Percentiles rank a stretch among this genome's conserved stretches.
Conservation (phyloP, 1,140 invertebrate genomes). For the Drosophila auraria region DNA sequence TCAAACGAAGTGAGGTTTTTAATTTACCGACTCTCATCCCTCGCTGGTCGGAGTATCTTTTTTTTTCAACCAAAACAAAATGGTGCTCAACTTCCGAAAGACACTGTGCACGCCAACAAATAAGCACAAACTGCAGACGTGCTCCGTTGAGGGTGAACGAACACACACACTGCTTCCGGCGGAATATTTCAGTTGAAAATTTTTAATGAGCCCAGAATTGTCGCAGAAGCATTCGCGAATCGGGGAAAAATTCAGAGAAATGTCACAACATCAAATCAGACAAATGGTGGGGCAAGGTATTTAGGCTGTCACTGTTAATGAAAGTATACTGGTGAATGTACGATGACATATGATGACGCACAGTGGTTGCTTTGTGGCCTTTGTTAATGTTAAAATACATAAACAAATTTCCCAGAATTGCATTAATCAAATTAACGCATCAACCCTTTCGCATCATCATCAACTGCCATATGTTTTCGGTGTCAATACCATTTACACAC, state of each 20-base stretch:
- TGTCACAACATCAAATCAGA: conserved; percentile 25
- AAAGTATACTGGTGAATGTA: conserved; percentile 26
- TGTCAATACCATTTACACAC: conserved; percentile 54
- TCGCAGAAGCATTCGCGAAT: conserved; percentile 32
- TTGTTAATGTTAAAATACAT: conserved; percentile 3
- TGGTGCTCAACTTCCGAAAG: conserved; percentile 14
- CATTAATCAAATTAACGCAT: conserved; percentile 29
- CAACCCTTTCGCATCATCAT: background rate
- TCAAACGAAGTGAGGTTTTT: background rate
- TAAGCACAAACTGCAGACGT: conserved; percentile 38
- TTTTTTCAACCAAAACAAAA: conserved; percentile 12
- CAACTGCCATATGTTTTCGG: conserved; percentile 23
- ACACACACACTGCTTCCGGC: conserved; percentile 63
- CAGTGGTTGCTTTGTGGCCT: background rate
- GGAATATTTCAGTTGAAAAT: conserved; percentile 82
- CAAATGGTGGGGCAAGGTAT: conserved; percentile 8
- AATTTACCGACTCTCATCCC: background rate
- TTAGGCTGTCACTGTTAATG: conserved; percentile 24
- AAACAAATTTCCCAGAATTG: background rate
- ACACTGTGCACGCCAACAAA: conserved; percentile 52
- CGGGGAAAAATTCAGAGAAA: conserved; percentile 3
- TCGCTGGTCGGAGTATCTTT: background rate
- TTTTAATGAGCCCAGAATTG: conserved; percentile 79
- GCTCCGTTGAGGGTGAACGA: conserved; percentile 29
- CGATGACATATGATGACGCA: conserved; percentile 7